Conservation (phyloP, 92 coral and sea anemone species). For the Epizoanthus rinbou region DNA sequence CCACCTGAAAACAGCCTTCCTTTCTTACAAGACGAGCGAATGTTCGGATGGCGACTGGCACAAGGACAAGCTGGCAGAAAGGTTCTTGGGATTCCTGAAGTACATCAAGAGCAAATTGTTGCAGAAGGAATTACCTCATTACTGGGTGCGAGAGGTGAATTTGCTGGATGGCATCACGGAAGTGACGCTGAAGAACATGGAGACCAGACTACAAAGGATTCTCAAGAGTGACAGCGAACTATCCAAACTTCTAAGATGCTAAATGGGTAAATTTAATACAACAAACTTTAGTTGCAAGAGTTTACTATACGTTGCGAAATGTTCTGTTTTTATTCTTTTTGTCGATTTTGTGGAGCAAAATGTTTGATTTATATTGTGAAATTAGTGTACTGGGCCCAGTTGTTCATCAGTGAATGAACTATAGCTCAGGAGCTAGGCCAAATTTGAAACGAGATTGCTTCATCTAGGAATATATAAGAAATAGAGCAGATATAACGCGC, state of each 20-base stretch:
- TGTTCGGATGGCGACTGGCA: constrained; percentile 48
- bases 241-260: constrained; percentile 44
- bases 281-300: no score
- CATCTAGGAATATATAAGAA: no score
- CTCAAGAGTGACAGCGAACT: constrained; percentile 59
- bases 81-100: constrained; percentile 63
- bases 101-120: constrained; percentile 47
- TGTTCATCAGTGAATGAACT: no score
- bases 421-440: no score
- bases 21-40: constrained; percentile 50
- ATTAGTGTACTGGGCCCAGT: no score
- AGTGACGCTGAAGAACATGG: constrained; percentile 65
- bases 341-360: no score
- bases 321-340: no score
- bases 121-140: constrained; percentile 53
- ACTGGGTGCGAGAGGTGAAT: constrained; percentile 68
- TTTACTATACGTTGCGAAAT: no score
- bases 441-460: no score
- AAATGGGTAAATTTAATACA: no score
- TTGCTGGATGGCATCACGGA: constrained; percentile 50
- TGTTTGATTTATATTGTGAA: no score
- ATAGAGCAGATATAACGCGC: no score
- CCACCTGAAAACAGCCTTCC: constrained; percentile 79
- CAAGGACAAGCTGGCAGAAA: constrained; percentile 61
- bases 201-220: constrained; percentile 56